Base-by-base conservation (phyloP, 1,140 invertebrate genomes). In the Whitmania pigra region DNA sequence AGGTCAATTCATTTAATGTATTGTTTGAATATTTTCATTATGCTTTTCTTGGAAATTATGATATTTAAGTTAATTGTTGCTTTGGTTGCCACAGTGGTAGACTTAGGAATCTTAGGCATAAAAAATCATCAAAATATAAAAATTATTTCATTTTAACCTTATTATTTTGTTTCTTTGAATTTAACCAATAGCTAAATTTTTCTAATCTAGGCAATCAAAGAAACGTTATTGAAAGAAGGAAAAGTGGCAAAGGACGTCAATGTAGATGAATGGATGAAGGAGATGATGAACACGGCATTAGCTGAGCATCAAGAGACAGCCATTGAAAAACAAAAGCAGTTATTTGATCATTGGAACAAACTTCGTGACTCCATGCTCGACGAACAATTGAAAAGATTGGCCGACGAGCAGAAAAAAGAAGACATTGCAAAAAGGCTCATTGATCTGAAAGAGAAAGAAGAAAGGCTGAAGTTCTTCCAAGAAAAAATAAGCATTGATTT, bases 381-480 rank as follows among this genome's bases (percentile, higher is more conserved):
- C 20, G 55, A 73, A 27, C 72, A 75, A 57, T 57, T 75, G 18
- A 69, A 53, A 43, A 69, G 69, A 55, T 72, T 71, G 53, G 27
- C 43, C n/a, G 71, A 22, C 11, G 29, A 63, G 27, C 66, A 72
- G 54, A 76, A 75, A 70, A 73, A 71, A 36, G 43, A 74, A 17
- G 73, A 74, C 27, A 76, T 76, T 53, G 72, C 74, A 31, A 53
- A 75, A 40, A 73, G 73, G 69, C 66, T 76, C 13, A 60, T 71
- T 20, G 75, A 73, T n/a, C 31, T 76, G 5, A 63, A 72, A n/a
- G 69, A 73, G 40, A 75, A 74, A 18, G 76, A 76, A 53, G 75
- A 75, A 66, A 67, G 63, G 31, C 71, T 76, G 6, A 43, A 53
- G 53, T 74, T 69, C n/a, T 75, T 72, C 53, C 69, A 74, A 43